A percentile compares a stretch with the other conserved stretches of the same genome.
These are phyloP conservation scores for Lophura swinhoii DNA, from an alignment of 2,797 vertebrate genomes.

Conservation along the genomic window DNA sequence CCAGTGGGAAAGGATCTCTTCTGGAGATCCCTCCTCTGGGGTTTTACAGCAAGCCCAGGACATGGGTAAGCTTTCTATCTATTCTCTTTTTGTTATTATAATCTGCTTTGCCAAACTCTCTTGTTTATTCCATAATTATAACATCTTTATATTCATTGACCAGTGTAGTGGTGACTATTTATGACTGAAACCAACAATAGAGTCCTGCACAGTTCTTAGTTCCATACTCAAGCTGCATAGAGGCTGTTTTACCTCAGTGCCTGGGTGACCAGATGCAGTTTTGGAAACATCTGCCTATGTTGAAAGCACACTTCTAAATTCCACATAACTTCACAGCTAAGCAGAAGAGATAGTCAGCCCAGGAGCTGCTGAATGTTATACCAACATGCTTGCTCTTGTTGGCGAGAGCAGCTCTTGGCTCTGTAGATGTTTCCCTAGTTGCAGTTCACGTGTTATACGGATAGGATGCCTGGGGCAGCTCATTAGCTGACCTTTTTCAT, in stretches of 20 bases:
- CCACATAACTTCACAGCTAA: not conserved
- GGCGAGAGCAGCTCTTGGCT: not conserved
- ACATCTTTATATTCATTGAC: no score
- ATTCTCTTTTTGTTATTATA: no score
- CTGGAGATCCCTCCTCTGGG: no score
- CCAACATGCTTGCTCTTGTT: not conserved
- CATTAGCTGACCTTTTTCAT: not conserved
- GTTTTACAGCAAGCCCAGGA: no score
- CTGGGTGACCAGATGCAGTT: not conserved
- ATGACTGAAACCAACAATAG: not conserved
- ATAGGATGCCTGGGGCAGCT: not conserved
- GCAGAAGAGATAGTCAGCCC: not conserved
- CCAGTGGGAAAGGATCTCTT: no score
- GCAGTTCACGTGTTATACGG: not conserved
- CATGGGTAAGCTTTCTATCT: no score
- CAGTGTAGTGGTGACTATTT: not conserved
- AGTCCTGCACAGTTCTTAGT: not conserved
- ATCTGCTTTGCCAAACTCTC: no score
- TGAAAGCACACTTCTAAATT: not conserved
- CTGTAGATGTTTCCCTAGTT: not conserved
- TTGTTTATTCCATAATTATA: no score
- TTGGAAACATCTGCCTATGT: not conserved
- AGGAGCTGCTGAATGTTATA: not conserved
- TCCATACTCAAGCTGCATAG: not conserved
- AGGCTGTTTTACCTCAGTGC: not conserved